These are phyloP conservation scores for Patella pellucida DNA, from an alignment of 2,888 invertebrate genomes.

Conservation along the genomic window DNA sequence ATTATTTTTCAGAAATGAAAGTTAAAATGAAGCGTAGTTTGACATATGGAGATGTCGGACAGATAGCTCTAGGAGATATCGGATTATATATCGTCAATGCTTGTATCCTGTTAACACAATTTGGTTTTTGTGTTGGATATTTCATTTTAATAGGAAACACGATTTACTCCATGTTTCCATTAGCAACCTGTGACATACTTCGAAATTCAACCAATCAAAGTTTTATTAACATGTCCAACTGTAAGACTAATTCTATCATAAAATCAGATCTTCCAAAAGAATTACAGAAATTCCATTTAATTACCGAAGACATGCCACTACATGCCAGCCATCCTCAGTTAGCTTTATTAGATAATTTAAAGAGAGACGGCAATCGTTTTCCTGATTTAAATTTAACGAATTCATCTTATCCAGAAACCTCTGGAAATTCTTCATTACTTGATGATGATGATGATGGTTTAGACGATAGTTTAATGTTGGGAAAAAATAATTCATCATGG, in stretches of 20 bases:
- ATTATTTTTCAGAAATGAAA: slow-evolving; percentile 26
- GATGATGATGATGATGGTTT: background rate
- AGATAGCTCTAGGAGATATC: slow-evolving; percentile 52
- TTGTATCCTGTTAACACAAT: slow-evolving; percentile 65
- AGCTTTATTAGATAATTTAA: background rate
- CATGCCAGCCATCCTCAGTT: background rate
- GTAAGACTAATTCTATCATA: background rate
- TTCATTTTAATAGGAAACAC: slow-evolving; percentile 69
- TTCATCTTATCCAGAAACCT: background rate
- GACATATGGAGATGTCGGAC: slow-evolving; percentile 67
- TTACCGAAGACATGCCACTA: background rate
- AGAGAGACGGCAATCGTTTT: background rate
- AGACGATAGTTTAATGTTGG: background rate
- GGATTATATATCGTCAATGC: slow-evolving; percentile 61
- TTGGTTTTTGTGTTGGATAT: slow-evolving; percentile 64
- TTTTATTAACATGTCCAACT: slow-evolving; percentile 13
- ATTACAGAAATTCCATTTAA: background rate
- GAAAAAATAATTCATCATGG: background rate
- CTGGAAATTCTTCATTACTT: background rate
- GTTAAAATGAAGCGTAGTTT: slow-evolving; percentile 43
- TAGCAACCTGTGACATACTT: slow-evolving; percentile 36
- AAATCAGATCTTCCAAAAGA: too few species aligned
- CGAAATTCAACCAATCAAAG: slow-evolving; percentile 5
- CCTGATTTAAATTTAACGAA: background rate
- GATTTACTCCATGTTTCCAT: slow-evolving; percentile 57